These are phyloP conservation scores for Periphyllus acericola DNA, from an alignment of 2,888 invertebrate genomes.

Conservation along the genomic window DNA sequence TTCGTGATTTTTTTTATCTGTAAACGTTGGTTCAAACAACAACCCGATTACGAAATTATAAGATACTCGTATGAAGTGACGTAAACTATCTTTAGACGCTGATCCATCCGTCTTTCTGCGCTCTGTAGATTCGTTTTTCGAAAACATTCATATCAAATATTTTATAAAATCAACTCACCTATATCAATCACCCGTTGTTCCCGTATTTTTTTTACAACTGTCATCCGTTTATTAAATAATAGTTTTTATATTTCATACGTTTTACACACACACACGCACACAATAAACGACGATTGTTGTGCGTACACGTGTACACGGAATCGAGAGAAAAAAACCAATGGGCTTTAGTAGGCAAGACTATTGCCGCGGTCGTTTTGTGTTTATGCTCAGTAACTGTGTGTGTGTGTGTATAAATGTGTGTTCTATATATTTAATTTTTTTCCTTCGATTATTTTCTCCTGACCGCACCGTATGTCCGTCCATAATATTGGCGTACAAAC, in stretches of 20 bases:
- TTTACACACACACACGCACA: not conserved
- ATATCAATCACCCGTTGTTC: no score
- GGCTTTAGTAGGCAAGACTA: not conserved
- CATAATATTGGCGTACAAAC: not conserved
- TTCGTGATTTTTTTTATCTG: no score
- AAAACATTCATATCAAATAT: no score
- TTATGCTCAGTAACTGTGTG: no score
- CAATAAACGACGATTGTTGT: slow-evolving; percentile 25
- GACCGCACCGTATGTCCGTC: not conserved
- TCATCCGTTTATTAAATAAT: not conserved
- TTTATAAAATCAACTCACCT: no score
- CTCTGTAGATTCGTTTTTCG: no score
- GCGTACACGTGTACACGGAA: not conserved
- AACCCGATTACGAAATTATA: no score
- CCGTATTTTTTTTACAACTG: not conserved
- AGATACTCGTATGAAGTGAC: not conserved
- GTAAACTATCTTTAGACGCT: not conserved
- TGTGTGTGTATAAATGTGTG: no score
- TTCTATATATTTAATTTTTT: not conserved
- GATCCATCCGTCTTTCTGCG: no score
- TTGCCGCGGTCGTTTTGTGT: not conserved
- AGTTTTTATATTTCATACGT: not conserved
- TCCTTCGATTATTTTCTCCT: not conserved
- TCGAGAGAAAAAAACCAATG: not conserved
- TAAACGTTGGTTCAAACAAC: no score